Evolutionary conservation across 2,797 vertebrate genomes (phyloP), one percentile per base, ranked within the genome.

Genomic region (Platyrinchus mystaceus): DNA sequence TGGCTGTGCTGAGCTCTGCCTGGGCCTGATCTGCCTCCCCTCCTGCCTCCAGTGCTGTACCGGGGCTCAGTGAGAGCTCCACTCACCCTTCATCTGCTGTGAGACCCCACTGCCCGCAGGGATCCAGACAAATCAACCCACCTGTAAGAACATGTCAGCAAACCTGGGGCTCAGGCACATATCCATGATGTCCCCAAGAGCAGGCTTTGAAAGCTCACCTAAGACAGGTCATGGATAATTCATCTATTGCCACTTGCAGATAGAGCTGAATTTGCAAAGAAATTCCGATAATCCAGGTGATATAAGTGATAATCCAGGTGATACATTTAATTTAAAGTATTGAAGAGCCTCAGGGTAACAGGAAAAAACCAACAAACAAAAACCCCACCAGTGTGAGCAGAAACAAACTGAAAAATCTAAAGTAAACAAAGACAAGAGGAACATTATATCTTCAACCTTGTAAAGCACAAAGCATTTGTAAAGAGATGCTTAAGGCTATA

Each of bases 381-480:
- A 1, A 0, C 4, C 32, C 24, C 27, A 58, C 22, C 24, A 68
- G 39, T 36, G 11, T 5, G 30, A 92, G 43, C 9, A 15, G 87
- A 83, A 78, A 4, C 50, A 82, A 82, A 66, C 34, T 64, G 43
- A 68, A 89, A 93, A 90, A 66, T 22, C 60, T 77, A 21, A 79
- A 87, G 70, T 93, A 94, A 96, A 95, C 86, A 95, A 87, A 79
- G 64, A 84, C 23, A 89, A 90, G 81, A 67, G 19, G 28, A 93
- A 39, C 55, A 28, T 93, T 59, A 7, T 63, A 20, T 89, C 84
- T 71, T 59, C 87, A 77, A 91, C 68, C 67, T 88, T 4, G 2
- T 49, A 86, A 89, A 73, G 87, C 76, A 76, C 58, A 70, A 77
- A 89, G 41, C 73, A 63, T 88, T 36, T 69, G 69, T 81, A 83